Percentiles rank a stretch among this genome's conserved stretches.
Evolutionary conservation across 2,113 vertebrate genomes (phyloP).

Genomic region (Myrmecobius fasciatus): DNA sequence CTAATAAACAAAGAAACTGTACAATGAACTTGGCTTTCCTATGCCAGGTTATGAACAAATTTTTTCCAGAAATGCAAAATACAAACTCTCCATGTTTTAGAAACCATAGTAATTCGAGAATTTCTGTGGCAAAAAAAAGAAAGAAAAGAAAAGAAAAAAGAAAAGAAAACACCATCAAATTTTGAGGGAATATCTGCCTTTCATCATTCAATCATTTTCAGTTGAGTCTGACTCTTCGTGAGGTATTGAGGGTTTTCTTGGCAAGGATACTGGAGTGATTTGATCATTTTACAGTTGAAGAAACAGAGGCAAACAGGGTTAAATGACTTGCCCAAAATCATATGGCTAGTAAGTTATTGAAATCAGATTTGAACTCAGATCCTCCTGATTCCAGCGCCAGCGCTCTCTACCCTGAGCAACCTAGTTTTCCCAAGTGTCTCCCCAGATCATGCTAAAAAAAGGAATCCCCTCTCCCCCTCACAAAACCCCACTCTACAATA

Average conservation of each 20-base stretch:
- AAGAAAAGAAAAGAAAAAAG: too few relatives aligned
- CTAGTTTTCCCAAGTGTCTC: not conserved
- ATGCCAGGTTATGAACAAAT: not conserved
- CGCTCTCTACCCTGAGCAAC: not conserved
- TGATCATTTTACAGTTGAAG: not conserved
- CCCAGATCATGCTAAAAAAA: not conserved
- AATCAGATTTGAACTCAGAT: not conserved
- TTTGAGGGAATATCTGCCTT: not conserved
- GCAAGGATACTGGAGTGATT: not conserved
- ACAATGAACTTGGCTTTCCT: conserved; percentile 30
- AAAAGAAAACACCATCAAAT: not conserved
- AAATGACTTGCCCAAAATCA: not conserved
- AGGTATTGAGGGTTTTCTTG: not conserved
- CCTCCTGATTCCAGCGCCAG: not conserved
- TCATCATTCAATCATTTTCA: not conserved
- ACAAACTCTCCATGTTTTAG: not conserved
- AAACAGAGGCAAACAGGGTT: not conserved
- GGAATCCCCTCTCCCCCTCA: not conserved
- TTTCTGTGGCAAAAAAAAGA: not conserved
- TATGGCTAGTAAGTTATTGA: not conserved
- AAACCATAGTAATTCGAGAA: not conserved
- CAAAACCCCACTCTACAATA: not conserved
- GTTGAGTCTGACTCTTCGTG: not conserved
- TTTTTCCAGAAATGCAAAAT: not conserved
- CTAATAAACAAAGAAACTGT: not conserved